Evolutionary conservation across 2,113 vertebrate genomes (phyloP).

Genomic region (Reinhardtius hippoglossoides): DNA sequence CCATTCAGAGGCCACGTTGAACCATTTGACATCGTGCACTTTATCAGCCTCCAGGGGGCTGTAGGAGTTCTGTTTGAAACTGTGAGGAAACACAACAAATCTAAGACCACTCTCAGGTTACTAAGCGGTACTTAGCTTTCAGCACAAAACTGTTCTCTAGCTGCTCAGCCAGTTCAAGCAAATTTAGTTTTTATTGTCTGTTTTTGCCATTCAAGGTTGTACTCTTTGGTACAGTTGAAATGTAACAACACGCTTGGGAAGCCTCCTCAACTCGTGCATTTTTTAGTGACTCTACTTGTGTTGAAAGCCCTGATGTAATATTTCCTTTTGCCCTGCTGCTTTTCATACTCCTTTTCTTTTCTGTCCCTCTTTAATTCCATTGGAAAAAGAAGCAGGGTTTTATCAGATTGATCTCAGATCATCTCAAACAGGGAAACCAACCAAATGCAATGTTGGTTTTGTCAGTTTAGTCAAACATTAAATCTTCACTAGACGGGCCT

Average conservation of each 20-base stretch:
- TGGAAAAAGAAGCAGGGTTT: background rate
- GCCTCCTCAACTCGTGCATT: slow-evolving; percentile 38
- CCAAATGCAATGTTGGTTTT: slow-evolving; percentile 13
- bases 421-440: slow-evolving; percentile 1
- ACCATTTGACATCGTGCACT: slow-evolving; percentile 68
- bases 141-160: slow-evolving; percentile 40
- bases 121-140: slow-evolving; percentile 49
- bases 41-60: slow-evolving; percentile 63
- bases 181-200: slow-evolving; percentile 64
- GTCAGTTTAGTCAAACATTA: slow-evolving; percentile 25
- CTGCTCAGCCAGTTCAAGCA: slow-evolving; percentile 36
- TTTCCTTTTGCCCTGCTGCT: slow-evolving; percentile 21
- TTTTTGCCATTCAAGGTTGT: slow-evolving; percentile 61
- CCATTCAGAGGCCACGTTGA: slow-evolving; percentile 68
- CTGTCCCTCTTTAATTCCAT: slow-evolving; percentile 1
- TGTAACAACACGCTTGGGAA: slow-evolving; percentile 47
- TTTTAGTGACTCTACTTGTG: slow-evolving; percentile 28
- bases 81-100: slow-evolving; percentile 61
- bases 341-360: background rate
- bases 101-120: slow-evolving; percentile 46
- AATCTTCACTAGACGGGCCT: slow-evolving; percentile 1
- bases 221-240: slow-evolving; percentile 53
- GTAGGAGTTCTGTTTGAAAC: slow-evolving; percentile 58
- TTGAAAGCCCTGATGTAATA: slow-evolving; percentile 41
- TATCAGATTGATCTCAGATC: slow-evolving; percentile 16